A percentile compares a stretch with the other conserved stretches of the same genome.
These are phyloP conservation scores for Caracal caracal DNA, from an alignment of 2,113 vertebrate genomes.

Conservation along the genomic window DNA sequence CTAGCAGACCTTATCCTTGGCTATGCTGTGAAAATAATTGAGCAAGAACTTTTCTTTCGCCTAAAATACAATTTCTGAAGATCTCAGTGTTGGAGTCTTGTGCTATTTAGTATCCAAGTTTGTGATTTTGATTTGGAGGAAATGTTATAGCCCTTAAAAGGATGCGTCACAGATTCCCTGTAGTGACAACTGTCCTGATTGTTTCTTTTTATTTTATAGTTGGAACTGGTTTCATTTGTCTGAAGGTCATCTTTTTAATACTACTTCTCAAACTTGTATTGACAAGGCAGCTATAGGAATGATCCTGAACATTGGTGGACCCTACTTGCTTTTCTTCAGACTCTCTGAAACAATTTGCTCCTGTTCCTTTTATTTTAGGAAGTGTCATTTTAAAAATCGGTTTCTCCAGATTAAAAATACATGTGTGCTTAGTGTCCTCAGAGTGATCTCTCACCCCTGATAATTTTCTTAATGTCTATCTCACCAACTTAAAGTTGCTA, in stretches of 20 bases:
- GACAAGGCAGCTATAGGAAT: not conserved
- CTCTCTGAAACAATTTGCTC: not conserved
- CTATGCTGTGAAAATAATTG: not conserved
- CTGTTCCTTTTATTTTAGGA: not conserved
- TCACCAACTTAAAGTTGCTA: not conserved
- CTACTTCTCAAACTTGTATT: not conserved
- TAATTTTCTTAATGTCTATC: not conserved
- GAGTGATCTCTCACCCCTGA: not conserved
- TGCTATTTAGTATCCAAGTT: not conserved
- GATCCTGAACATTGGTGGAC: not conserved
- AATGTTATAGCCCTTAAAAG: not conserved
- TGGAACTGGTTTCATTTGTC: not conserved
- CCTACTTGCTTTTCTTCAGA: not conserved
- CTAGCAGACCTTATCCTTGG: not conserved
- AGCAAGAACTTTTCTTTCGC: constrained; percentile 58
- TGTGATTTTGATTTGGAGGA: not conserved
- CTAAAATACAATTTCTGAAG: constrained; percentile 2
- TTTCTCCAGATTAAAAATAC: constrained; percentile 16
- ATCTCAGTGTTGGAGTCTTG: not conserved
- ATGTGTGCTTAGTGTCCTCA: not conserved
- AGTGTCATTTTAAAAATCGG: not conserved
- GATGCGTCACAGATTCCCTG: not conserved
- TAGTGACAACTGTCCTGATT: not conserved
- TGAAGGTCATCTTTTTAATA: not conserved
- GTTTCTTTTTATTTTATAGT: not conserved